Percentiles rank a stretch among this genome's conserved stretches.
phyloP scores from a whole-genome alignment of 2,797 vertebrate species.

The Echiichthys vipera region DNA sequence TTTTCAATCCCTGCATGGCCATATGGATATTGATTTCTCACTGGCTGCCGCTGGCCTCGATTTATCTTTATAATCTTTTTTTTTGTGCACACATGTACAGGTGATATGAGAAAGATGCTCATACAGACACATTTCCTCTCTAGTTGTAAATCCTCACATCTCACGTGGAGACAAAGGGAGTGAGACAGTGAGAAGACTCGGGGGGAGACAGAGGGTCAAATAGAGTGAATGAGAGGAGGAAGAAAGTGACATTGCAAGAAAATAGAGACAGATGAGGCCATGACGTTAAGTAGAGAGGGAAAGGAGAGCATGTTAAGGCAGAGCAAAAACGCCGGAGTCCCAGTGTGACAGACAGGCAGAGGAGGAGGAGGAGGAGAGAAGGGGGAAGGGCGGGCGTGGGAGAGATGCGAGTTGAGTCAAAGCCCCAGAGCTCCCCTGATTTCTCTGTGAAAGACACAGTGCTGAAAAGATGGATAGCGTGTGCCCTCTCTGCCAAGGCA shows the following conservation, averaged over 20 bases:
- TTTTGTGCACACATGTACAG: neutral
- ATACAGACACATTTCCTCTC: neutral
- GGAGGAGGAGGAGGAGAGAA: constrained; percentile 22
- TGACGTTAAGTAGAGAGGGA: constrained; percentile 24
- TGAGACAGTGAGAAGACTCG: neutral
- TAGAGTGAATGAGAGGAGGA: constrained; percentile 23
- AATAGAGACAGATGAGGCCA: constrained; percentile 34
- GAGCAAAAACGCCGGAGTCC: constrained; percentile 36
- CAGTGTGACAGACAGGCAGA: constrained; percentile 57
- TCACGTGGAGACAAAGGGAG: constrained; percentile 28
- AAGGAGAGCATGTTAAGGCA: constrained; percentile 21
- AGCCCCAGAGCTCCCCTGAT: constrained; percentile 68
- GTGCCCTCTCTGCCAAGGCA: constrained; percentile 73
- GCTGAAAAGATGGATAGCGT: constrained; percentile 72
- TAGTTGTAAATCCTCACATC: constrained; percentile 13
- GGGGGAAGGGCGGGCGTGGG: constrained; percentile 39
- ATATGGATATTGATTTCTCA: constrained; percentile 50
- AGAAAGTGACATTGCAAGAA: constrained; percentile 31
- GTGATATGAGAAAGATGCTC: neutral
- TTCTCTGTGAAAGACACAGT: constrained; percentile 72
- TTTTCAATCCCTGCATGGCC: neutral
- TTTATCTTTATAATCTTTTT: constrained; percentile 30
- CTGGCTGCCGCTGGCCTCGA: constrained; percentile 14
- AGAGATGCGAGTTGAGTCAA: constrained; percentile 76
- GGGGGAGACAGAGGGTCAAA: constrained; percentile 28